Percentiles rank a stretch among this genome's conserved stretches.
Evolutionary conservation across 2,888 invertebrate species (phyloP).

Genomic region (Parnassius orleans): DNA sequence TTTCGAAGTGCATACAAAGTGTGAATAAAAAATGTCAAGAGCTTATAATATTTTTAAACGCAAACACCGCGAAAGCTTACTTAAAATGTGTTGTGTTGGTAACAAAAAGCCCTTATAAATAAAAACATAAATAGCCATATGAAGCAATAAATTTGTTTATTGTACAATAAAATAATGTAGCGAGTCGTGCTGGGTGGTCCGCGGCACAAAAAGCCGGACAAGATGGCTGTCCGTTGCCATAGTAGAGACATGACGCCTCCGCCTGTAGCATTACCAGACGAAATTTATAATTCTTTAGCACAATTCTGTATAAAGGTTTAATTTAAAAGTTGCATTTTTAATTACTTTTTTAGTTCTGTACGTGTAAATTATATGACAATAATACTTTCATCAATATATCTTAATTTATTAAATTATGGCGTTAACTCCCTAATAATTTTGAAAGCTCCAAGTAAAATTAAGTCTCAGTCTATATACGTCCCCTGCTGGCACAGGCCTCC

Average conservation of each 20-base stretch:
- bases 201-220: slow-evolving; percentile 60
- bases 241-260: slow-evolving; percentile 54
- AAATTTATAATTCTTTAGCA: slow-evolving; percentile 20
- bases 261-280: slow-evolving; percentile 26
- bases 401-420: no score
- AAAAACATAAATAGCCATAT: slow-evolving; percentile 78
- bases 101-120: slow-evolving; percentile 75
- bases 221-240: slow-evolving; percentile 61
- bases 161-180: slow-evolving; percentile 80
- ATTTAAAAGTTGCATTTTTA: no score
- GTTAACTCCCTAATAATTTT: no score
- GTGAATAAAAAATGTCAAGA: slow-evolving; percentile 17
- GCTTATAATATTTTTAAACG: slow-evolving; percentile 33
- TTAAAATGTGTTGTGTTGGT: slow-evolving; percentile 53
- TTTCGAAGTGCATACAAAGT: slow-evolving; percentile 7
- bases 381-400: no score
- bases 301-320: no score
- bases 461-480: no score
- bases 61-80: slow-evolving; percentile 58
- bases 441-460: no score
- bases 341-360: no score
- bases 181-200: slow-evolving; percentile 76
- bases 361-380: no score
- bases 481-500: no score
- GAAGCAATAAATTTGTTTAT: slow-evolving; percentile 80